Evolutionary conservation across 2,797 vertebrate species (phyloP).

Genomic region (Antrozous pallidus): DNA sequence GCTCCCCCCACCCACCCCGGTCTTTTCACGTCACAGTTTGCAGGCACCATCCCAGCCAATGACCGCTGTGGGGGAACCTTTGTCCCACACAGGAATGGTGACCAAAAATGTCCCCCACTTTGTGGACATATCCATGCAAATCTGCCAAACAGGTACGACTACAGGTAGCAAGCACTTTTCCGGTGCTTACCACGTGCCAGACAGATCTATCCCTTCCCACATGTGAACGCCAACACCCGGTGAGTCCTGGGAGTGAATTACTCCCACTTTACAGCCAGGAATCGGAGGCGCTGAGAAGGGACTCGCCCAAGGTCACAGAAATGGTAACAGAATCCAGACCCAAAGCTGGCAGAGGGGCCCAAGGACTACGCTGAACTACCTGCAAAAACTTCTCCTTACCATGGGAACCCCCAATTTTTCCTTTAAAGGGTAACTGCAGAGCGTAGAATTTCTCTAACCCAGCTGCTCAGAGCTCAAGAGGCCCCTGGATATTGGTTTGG

Average conservation of each 20-base stretch:
- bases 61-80: neutral
- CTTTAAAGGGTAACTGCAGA: neutral
- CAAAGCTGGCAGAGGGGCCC: neutral
- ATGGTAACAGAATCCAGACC: neutral
- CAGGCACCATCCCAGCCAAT: neutral
- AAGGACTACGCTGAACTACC: neutral
- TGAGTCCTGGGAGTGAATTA: rapidly evolving
- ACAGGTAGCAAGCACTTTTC: neutral
- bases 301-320: neutral
- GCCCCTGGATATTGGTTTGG: neutral
- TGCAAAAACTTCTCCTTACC: neutral
- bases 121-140: neutral
- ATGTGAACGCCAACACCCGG: too few relatives aligned
- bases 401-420: neutral
- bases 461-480: neutral
- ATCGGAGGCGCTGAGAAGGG: rapidly evolving
- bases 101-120: neutral
- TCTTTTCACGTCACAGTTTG: neutral
- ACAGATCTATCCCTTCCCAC: neutral
- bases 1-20: neutral
- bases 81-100: neutral
- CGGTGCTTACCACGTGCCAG: neutral
- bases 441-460: neutral
- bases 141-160: neutral
- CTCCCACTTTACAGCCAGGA: neutral